Evolutionary conservation across 2,797 vertebrate species (phyloP), one percentile per base, ranked within the genome.

Genomic region (Heterohyrax brucei): DNA sequence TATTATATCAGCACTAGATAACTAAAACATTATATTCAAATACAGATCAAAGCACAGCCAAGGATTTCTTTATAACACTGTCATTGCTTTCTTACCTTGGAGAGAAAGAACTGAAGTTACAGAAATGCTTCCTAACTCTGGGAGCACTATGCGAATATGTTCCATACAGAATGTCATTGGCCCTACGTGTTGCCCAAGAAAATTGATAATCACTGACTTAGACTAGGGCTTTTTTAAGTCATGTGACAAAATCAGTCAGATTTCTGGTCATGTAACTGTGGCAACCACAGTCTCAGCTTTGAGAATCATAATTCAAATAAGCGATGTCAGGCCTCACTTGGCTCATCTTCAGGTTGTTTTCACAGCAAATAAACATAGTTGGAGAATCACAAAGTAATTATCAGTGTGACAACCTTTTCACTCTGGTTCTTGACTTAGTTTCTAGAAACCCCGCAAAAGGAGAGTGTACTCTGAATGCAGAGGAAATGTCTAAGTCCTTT

Each of bases 51-150:
- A 97, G 78, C 77, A 12, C 10, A 79, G 68, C 73, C 21, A 77
- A 77, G 66, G 16, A 76, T 80, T 92, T 89, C 92, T 94, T 96
- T 72, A 77, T 94, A 89, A 92, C 9, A 66, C 21, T 93, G 85
- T 56, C 50, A 89, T 77, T 91, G 48, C 62, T 84, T 94, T 86
- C 30, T 95, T 93, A 95, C 33, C 73, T 87, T 94, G 68, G 44
- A 79, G 24, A 96, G 53, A 94, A 93, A 86, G 59, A 93, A 94
- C 18, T 79, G 14, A 24, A 87, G 22, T 95, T 93, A 78, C 18
- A 92, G 39, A 93, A 82, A 70, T 48, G 44, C 75, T 30, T 92
- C 48, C 61, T 89, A 89, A 68, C n/a, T 24, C 44, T 85, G 33
- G 24, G 18, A 70, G 30, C 16, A 76, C 33, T 14, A 62, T 39